Conservation (phyloP, 2,888 invertebrate species). For the Exephanes ischioxanthus region DNA sequence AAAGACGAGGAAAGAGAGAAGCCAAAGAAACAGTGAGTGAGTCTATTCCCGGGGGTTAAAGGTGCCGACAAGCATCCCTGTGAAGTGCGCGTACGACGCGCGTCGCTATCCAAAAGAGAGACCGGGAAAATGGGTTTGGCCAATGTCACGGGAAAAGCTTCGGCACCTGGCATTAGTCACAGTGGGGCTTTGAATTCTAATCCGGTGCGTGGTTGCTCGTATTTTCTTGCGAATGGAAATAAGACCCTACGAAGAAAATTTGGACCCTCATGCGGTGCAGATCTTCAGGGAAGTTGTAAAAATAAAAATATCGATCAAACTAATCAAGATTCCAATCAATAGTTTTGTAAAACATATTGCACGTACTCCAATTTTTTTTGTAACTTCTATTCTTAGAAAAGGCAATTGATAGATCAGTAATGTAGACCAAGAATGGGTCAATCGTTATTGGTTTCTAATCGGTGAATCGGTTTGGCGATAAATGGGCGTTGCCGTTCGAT, state of each 20-base stretch:
- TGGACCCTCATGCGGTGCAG: neutral
- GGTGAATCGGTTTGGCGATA: too few species aligned
- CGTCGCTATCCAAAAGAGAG: conserved; percentile 68
- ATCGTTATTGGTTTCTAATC: too few species aligned
- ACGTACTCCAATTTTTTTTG: too few species aligned
- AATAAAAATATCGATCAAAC: neutral
- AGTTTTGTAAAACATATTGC: neutral
- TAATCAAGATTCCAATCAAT: neutral
- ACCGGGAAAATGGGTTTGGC: conserved; percentile 71
- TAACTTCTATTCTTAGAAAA: too few species aligned
- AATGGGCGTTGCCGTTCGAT: too few species aligned
- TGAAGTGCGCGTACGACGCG: conserved; percentile 68
- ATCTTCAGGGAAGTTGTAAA: neutral
- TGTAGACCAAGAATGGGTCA: too few species aligned
- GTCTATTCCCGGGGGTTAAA: conserved; percentile 70
- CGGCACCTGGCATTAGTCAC: conserved; percentile 74
- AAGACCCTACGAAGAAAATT: neutral
- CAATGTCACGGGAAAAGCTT: conserved; percentile 74
- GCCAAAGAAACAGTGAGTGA: conserved; percentile 44
- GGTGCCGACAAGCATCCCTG: conserved; percentile 76
- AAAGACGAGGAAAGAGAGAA: conserved; percentile 7
- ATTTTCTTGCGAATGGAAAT: neutral
- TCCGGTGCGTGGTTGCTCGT: neutral
- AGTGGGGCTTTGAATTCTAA: conserved; percentile 71
- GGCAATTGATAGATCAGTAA: too few species aligned